Base-by-base conservation (phyloP, 2,113 vertebrate species). In the Sturnus vulgaris region DNA sequence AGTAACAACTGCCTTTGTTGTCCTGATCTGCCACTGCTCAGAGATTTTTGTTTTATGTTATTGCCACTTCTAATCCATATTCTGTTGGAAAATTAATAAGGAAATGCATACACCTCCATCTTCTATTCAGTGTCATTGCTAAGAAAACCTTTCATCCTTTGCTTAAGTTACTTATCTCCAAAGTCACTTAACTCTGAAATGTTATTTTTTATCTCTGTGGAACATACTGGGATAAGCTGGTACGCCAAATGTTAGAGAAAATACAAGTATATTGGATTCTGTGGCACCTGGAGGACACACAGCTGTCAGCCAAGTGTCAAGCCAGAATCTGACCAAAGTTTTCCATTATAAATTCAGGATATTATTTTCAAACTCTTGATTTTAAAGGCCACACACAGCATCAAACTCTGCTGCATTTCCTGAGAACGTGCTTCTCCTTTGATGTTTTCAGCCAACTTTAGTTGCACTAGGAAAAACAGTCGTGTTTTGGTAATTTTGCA, bases 191-290 rank as follows among this genome's bases (percentile, higher is more conserved):
- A 73, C 52, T 75, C 47, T 87, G 69, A 46, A 88, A 84, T 35
- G 75, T 92, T 88, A 75, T 59, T 94, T 78, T 95, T 97, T 94
- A 94, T 95, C 94, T 97, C 86, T 56, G 35, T 66, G 64, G 44
- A 94, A 86, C 69, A 91, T n/a, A 91, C 52, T 86, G 88, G 83
- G 69, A 86, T 83, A 93, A 90, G 59, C 68, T 90, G 71, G 50
- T 73, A 77, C 20, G 70, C 40, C 33, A 70, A 77, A 84, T 60
- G 52, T 46, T 88, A 63, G 12, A 93, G 80, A 88, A 94, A 92
- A 86, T 60, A 64, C 27, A 86, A 85, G 35, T 70, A 46, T 78
- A 88, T 75, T 86, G 80, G 82, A 96, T 92, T 88, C 80, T 86
- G 60, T 75, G 64, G 86, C 76, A 95, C 52, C 31, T 69, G 25